A percentile compares a stretch with the other conserved stretches of the same genome.
Evolutionary conservation across 2,888 invertebrate genomes (phyloP).

Genomic region (Elmis aenea): DNA sequence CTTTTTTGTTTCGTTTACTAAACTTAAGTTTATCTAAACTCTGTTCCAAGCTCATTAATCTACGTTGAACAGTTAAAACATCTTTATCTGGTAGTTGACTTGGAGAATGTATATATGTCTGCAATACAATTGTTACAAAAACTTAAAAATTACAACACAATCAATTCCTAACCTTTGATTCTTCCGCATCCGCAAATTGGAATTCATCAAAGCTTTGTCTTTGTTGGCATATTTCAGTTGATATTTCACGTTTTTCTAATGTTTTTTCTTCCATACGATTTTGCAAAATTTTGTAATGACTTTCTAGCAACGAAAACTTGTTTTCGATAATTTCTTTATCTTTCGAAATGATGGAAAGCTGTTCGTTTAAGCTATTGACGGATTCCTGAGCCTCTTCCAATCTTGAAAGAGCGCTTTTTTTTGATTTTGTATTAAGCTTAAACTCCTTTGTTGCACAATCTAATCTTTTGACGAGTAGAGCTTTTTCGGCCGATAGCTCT

Average conservation of each 20-base stretch:
- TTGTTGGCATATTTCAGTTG: no score
- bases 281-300: conserved; percentile 34
- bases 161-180: no score
- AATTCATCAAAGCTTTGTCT: no score
- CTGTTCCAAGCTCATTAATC: conserved; percentile 35
- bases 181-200: no score
- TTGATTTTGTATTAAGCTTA: conserved; percentile 35
- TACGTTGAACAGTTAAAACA: conserved; percentile 36
- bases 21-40: conserved; percentile 12
- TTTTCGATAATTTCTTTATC: conserved; percentile 36
- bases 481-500: conserved; percentile 37
- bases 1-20: conserved; percentile 1
- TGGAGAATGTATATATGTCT: no score
- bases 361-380: conserved; percentile 27
- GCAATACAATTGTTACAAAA: no score
- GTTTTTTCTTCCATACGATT: no score
- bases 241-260: no score
- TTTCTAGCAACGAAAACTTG: conserved; percentile 32
- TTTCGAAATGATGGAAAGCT: conserved; percentile 29
- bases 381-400: conserved; percentile 33
- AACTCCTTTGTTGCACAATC: conserved; percentile 39
- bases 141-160: no score
- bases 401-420: conserved; percentile 36
- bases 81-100: conserved; percentile 37
- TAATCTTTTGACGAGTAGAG: conserved; percentile 31